Base-by-base conservation (phyloP, 2,113 vertebrate genomes). In the Hymenochirus boettgeri region DNA sequence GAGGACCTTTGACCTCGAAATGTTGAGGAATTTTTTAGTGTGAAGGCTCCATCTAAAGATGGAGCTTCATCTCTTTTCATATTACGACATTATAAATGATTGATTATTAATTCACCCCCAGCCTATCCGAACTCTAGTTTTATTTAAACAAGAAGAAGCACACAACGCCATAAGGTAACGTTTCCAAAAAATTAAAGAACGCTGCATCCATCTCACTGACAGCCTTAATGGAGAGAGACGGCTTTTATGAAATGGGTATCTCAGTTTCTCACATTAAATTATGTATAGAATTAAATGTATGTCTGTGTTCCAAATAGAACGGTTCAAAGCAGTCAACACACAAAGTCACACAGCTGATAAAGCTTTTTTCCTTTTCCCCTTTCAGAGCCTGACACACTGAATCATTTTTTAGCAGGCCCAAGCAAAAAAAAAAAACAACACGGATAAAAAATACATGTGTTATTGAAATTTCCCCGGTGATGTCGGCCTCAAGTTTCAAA, bases 201-300 rank as follows among this genome's bases (percentile, higher is more conserved):
- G 24, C 22, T 22, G n/a, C 24, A 24, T 24, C 23, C 15, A 26
- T 5, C 21, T 27, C 26, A 9, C 47, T 48, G 21, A 19, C 33
- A 27, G 11, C 3, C n/a, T 27, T 27, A 63, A 46, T 23, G 45
- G 48, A 24, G 33, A 10, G 19, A 29, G 26, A 15, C 39, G 21
- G 13, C 39, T 51, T 7, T 42, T 13, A 29, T 33, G 53, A 23
- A 48, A 22, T 33, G 54, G 39, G 62, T 65, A 57, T 65, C 53
- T 29, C 31, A 22, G 22, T 48, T 23, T 13, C 25, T 37, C 45
- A 19, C 53, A 25, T 57, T 65, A 65, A 65, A 65, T 65, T 57
- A 65, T 65, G 54, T 57, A 65, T 65, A 54, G 54, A 65, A 65
- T 35, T 57, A 65, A 65, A 65, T 65, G 63, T 57, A 21, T 65